Evolutionary conservation across 2,888 invertebrate species (phyloP), one percentile per base, ranked within the genome.

Genomic region (Anthoptus insignis): DNA sequence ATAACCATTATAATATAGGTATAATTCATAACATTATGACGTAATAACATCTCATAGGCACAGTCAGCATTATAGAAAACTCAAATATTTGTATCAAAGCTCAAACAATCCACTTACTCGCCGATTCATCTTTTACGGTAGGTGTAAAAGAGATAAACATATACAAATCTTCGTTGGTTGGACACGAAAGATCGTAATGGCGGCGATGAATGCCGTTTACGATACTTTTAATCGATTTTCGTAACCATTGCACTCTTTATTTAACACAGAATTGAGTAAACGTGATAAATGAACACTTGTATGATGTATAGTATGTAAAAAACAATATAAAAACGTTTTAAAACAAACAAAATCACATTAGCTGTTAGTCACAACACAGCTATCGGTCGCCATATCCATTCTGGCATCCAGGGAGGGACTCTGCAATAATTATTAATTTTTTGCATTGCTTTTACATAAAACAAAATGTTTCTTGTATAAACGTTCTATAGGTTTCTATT

Each of bases 301-400:
- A 65, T 59, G 22, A 13, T 66, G 68, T 42, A 68, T 59, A 54
- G 61, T 67, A 49, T 56, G 61, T 64, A 47, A 53, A 65, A 71
- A 65, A 65, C 27, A 22, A 49, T 65, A 64, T 72, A 68, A 76
- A 75, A 65, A 67, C 73, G 69, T 74, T 82, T 84, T 75, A 75
- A 80, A 84, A 79, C 76, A 75, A 78, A 79, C 81, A 84, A 81
- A 84, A 83, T 82, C 86, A 86, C 89, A 81, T 81, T 70, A 68
- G 82, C 77, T 79, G 82, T 81, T 84, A 85, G 78, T 87, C 84
- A 88, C 80, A 80, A 47, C 56, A 49, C 2, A 79, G 83, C 85
- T 88, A 85, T 88, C 81, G 84, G 86, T 83, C 91, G 91, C 91
- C 91, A 91, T 90, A 88, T 85, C 87, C 87, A 83, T 88, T 87